Evolutionary conservation across 2,888 invertebrate species (phyloP).

Genomic region (Anagyrus pseudococci): DNA sequence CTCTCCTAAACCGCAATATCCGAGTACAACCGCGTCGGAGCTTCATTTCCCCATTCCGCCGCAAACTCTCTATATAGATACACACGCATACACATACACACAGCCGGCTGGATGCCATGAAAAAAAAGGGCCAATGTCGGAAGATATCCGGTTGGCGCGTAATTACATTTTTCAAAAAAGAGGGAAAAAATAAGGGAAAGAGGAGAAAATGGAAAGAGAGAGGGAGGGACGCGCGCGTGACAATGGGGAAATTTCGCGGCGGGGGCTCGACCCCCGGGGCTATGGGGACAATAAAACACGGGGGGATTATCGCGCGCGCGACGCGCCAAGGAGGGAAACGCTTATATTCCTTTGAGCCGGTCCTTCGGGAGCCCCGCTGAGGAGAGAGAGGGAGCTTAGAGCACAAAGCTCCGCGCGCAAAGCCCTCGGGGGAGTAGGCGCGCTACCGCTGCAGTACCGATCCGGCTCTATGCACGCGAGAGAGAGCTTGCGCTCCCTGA

Average conservation of each 20-base stretch:
- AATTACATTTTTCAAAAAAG: background rate
- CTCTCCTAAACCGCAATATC: background rate
- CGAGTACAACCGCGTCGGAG: background rate
- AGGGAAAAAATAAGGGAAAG: no score
- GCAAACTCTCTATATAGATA: no score
- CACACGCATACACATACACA: no score
- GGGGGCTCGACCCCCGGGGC: no score
- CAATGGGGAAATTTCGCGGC: constrained; percentile 22
- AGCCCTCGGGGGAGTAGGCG: background rate
- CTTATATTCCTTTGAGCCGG: constrained; percentile 24
- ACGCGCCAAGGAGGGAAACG: background rate
- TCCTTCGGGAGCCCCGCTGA: no score
- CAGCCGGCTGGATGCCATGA: no score
- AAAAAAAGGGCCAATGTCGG: background rate
- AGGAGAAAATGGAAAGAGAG: no score
- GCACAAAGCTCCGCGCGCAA: background rate
- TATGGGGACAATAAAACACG: constrained; percentile 28
- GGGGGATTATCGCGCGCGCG: constrained; percentile 20
- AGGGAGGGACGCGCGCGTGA: background rate
- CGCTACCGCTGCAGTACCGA: no score
- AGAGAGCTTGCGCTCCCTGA: no score
- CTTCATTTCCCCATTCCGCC: no score
- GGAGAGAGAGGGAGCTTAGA: constrained; percentile 1
- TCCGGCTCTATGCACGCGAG: no score
- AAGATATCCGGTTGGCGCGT: background rate